Evolutionary conservation across 2,888 invertebrate species (phyloP).

Genomic region (Leptinotarsa peninsularis): DNA sequence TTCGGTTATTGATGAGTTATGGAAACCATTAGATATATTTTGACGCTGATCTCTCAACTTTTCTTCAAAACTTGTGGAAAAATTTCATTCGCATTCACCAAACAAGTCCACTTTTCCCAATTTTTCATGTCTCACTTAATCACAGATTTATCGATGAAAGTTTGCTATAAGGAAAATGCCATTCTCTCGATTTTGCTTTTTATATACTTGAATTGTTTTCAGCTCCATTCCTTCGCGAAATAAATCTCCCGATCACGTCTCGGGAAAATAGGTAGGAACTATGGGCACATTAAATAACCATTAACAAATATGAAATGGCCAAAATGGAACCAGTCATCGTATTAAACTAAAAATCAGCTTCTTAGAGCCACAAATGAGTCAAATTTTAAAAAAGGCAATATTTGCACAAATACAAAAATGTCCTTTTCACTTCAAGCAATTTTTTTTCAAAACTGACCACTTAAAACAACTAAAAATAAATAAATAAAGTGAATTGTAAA

Average conservation of each 20-base stretch:
- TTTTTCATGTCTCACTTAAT: slow-evolving; percentile 1
- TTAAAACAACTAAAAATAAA: no score
- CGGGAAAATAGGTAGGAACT: background rate
- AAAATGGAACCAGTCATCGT: background rate
- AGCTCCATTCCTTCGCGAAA: background rate
- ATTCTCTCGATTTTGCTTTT: background rate
- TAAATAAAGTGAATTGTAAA: no score
- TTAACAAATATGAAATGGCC: background rate
- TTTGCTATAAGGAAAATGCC: background rate
- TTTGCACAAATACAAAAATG: no score
- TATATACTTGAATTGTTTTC: background rate
- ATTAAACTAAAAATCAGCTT: background rate
- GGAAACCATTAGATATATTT: background rate
- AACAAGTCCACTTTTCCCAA: background rate
- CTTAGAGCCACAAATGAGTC: no score
- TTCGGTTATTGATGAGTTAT: background rate
- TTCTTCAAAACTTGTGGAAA: no score
- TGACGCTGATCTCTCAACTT: no score
- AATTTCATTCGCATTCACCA: background rate
- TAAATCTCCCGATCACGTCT: background rate
- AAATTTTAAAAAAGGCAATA: no score
- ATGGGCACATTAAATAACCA: slow-evolving; percentile 7
- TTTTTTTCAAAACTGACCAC: no score
- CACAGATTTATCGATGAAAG: background rate
- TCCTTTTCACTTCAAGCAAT: no score